Conservation (phyloP, 2,888 invertebrate genomes). For the Steromphala cineraria region DNA sequence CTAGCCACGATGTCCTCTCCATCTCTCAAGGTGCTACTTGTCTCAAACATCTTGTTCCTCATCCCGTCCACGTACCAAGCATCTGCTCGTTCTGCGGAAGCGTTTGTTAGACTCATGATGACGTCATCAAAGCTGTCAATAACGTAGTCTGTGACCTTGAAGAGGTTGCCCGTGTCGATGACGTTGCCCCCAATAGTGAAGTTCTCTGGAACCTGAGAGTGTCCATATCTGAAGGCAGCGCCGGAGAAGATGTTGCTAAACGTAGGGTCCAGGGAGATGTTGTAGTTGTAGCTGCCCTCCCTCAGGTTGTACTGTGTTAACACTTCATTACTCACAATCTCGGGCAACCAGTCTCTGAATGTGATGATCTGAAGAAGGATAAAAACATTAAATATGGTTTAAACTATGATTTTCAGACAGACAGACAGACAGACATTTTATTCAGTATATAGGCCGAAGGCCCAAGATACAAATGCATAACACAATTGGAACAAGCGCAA, state of each 20-base stretch:
- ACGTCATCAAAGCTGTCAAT: neutral
- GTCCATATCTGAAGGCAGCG: conserved; percentile 33
- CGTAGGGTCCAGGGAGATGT: conserved; percentile 20
- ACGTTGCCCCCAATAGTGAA: neutral
- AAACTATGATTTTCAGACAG: too few relatives aligned
- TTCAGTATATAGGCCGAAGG: too few relatives aligned
- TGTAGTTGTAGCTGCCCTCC: conserved; percentile 25
- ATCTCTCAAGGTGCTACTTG: neutral
- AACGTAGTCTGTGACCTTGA: neutral
- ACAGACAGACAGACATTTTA: too few relatives aligned
- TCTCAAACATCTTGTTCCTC: conserved; percentile 9
- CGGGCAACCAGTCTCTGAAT: conserved; percentile 31
- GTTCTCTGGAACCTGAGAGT: conserved; percentile 25
- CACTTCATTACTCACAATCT: neutral
- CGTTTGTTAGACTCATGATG: neutral
- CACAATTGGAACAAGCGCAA: too few relatives aligned
- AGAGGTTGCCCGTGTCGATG: neutral
- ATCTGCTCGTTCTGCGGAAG: neutral
- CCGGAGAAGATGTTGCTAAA: conserved; percentile 29
- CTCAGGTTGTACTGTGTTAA: conserved; percentile 2
- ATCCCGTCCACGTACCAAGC: conserved; percentile 16
- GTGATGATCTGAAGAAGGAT: neutral
- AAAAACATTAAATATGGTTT: too few relatives aligned
- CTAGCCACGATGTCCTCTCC: neutral
- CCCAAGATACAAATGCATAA: too few relatives aligned